Conservation (phyloP, 1,140 invertebrate species). For the Bombus confusus region DNA sequence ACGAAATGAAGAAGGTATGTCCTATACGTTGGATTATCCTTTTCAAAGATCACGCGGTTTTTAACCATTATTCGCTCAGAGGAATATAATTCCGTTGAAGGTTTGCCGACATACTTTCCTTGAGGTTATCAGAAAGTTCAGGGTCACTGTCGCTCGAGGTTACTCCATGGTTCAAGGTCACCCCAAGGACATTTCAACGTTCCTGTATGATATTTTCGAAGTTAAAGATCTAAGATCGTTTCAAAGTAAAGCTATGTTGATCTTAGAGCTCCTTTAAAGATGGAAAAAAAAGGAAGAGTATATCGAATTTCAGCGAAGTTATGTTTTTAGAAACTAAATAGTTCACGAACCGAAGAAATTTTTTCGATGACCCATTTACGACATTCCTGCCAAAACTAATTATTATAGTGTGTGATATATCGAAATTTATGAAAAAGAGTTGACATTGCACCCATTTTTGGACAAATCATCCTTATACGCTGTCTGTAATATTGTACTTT, state of each 20-base stretch:
- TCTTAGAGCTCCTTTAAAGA: background rate
- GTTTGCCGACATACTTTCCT: background rate
- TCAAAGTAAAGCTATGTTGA: background rate
- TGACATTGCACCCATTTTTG: background rate
- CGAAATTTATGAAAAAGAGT: constrained; percentile 31
- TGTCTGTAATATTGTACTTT: background rate
- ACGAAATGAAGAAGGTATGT: constrained; percentile 4
- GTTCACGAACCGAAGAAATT: background rate
- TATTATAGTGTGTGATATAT: constrained; percentile 35
- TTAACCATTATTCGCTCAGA: background rate
- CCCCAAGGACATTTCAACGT: background rate
- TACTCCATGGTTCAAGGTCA: background rate
- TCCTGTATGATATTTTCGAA: background rate
- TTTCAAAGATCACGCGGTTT: background rate
- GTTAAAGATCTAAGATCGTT: background rate
- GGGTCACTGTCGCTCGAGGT: background rate
- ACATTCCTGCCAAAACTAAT: constrained; percentile 76
- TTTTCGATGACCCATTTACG: constrained; percentile 51
- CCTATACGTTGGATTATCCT: background rate
- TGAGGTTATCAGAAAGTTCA: background rate
- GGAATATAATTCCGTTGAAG: background rate
- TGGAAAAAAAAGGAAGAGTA: background rate
- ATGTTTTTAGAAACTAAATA: background rate
- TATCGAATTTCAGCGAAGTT: background rate
- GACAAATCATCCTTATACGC: background rate